Evolutionary conservation across 2,888 invertebrate species (phyloP).

Genomic region (Eilema griseolum): DNA sequence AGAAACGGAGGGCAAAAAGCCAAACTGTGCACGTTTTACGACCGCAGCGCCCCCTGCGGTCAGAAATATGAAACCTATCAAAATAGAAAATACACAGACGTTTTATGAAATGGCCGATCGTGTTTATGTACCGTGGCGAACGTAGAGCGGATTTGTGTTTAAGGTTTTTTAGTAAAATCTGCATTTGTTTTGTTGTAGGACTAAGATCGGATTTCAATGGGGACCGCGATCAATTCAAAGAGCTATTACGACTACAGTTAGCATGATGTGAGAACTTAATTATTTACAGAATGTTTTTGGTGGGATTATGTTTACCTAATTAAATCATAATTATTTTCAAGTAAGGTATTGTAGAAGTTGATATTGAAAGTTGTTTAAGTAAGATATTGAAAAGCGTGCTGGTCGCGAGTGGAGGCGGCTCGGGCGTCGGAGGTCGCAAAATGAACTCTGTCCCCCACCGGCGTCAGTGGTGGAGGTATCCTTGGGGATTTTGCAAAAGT

Average conservation of each 20-base stretch:
- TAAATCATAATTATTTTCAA: too few species aligned
- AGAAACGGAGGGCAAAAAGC: conserved; percentile 66
- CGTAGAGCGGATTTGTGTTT: conserved; percentile 43
- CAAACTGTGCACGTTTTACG: conserved; percentile 68
- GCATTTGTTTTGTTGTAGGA: not conserved
- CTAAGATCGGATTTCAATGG: not conserved
- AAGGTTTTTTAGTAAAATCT: conserved; percentile 23
- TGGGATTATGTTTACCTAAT: too few species aligned
- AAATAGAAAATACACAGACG: conserved; percentile 67
- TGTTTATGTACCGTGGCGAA: conserved; percentile 58
- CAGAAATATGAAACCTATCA: conserved; percentile 77
- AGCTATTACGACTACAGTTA: not conserved
- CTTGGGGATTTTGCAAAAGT: too few species aligned
- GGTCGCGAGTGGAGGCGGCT: too few species aligned
- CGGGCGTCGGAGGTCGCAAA: too few species aligned
- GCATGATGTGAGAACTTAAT: not conserved
- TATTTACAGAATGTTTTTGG: too few species aligned
- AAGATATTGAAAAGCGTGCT: too few species aligned
- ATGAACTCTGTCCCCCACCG: too few species aligned
- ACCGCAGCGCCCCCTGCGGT: conserved; percentile 65
- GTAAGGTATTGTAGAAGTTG: too few species aligned
- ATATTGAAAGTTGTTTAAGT: too few species aligned
- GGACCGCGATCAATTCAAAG: not conserved
- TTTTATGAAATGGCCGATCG: conserved; percentile 67
- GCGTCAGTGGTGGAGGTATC: too few species aligned